Evolutionary conservation across 2,113 vertebrate genomes (phyloP).

Genomic region (Stictonetta naevosa): DNA sequence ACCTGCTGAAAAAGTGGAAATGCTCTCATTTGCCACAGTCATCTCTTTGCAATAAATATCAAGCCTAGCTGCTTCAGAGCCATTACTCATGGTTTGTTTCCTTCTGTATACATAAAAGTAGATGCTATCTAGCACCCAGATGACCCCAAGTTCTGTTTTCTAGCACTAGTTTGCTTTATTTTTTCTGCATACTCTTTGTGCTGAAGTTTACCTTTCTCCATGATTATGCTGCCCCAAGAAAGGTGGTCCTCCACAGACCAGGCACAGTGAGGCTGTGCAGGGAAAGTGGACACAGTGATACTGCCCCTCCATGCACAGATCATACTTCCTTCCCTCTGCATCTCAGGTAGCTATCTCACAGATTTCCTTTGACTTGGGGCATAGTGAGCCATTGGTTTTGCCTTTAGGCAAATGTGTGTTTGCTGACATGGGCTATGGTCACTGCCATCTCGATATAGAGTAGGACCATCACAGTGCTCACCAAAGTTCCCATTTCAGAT

Average conservation of each 20-base stretch:
- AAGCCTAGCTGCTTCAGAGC: not conserved
- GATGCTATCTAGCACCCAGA: slow-evolving; percentile 46
- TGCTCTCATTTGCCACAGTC: not conserved
- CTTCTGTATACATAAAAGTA: slow-evolving; percentile 1
- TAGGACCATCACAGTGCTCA: not conserved
- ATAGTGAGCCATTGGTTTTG: not conserved
- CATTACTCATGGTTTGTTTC: not conserved
- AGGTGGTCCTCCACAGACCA: not conserved
- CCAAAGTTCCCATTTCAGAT: not conserved
- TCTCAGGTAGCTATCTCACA: not conserved
- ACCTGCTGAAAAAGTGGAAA: not conserved
- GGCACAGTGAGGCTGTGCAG: not conserved
- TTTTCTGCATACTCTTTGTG: not conserved
- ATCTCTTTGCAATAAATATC: not conserved
- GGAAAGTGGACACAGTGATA: not conserved
- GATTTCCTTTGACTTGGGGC: not conserved
- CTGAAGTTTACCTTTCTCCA: not conserved
- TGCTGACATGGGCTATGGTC: not conserved
- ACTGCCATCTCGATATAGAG: not conserved
- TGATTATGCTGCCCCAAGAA: not conserved
- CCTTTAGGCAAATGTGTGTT: not conserved
- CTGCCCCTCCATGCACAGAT: not conserved
- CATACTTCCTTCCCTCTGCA: not conserved
- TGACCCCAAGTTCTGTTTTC: slow-evolving; percentile 11
- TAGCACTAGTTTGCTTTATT: not conserved